A percentile compares a stretch with the other conserved stretches of the same genome.
Conservation (phyloP, 2,888 invertebrate genomes). For the Cetonia aurata region DNA sequence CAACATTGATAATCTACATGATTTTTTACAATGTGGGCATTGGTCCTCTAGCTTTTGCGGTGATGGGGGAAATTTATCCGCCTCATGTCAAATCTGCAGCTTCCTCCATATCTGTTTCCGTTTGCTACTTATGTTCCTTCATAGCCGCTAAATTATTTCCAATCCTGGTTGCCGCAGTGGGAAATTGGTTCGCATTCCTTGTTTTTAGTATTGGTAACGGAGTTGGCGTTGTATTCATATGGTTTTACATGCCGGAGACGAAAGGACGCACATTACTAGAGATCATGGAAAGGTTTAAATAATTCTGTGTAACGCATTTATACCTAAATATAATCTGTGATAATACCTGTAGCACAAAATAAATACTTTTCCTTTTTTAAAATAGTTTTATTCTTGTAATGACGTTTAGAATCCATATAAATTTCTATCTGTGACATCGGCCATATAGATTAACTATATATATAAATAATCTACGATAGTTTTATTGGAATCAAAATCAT, state of each 20-base stretch:
- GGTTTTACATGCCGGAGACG: slow-evolving; percentile 48
- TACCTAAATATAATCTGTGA: too few species aligned
- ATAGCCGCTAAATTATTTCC: slow-evolving; percentile 79
- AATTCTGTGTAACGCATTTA: neutral
- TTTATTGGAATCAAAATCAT: too few species aligned
- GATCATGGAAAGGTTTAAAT: slow-evolving; percentile 40
- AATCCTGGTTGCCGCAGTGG: slow-evolving; percentile 70
- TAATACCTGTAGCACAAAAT: too few species aligned
- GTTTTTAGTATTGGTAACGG: slow-evolving; percentile 74
- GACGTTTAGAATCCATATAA: too few species aligned
- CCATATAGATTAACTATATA: too few species aligned
- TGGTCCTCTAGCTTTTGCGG: slow-evolving; percentile 83
- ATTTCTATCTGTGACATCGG: too few species aligned
- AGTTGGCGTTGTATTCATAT: slow-evolving; percentile 77
- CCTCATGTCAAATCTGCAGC: slow-evolving; percentile 81
- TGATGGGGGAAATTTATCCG: slow-evolving; percentile 85
- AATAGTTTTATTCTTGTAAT: too few species aligned
- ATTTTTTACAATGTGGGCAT: slow-evolving; percentile 80
- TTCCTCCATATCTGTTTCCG: slow-evolving; percentile 79
- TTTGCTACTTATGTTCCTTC: slow-evolving; percentile 81
- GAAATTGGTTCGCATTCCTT: slow-evolving; percentile 78
- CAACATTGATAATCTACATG: slow-evolving; percentile 78
- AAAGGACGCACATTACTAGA: slow-evolving; percentile 46
- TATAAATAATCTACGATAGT: too few species aligned
- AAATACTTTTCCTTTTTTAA: too few species aligned